These are phyloP conservation scores for Monoplex corrugatus DNA, from an alignment of 2,888 invertebrate genomes.

Conservation along the genomic window DNA sequence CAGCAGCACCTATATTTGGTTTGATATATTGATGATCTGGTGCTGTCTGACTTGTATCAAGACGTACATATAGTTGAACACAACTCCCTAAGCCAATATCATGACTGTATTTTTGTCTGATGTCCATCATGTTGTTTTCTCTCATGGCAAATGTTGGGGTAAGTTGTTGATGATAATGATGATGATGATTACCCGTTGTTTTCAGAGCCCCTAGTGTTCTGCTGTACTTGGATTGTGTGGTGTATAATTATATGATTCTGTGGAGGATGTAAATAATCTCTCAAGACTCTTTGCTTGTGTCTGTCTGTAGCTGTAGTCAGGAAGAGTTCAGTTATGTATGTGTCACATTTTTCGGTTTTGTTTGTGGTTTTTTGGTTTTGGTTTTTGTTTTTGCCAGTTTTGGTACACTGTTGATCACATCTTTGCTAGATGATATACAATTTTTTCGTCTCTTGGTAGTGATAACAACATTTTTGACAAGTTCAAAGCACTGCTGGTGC, in stretches of 20 bases:
- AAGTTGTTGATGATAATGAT: not conserved
- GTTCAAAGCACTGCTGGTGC: conserved; percentile 33
- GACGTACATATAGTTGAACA: not conserved
- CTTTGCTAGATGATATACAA: not conserved
- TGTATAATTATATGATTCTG: not conserved
- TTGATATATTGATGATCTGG: not conserved
- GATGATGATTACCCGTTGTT: not conserved
- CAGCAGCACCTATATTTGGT: not conserved
- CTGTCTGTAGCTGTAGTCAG: too few relatives aligned
- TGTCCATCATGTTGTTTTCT: not conserved
- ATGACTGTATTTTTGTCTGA: too few relatives aligned
- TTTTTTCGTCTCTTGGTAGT: conserved; percentile 21
- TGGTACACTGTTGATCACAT: conserved; percentile 36
- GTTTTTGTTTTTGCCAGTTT: conserved; percentile 33
- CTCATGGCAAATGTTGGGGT: not conserved
- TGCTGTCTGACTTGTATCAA: not conserved
- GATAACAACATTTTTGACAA: conserved; percentile 35
- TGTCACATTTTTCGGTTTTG: not conserved
- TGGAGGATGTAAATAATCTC: conserved; percentile 14
- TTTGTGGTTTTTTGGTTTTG: not conserved
- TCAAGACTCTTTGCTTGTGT: not conserved
- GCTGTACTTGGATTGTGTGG: not conserved
- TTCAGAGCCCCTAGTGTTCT: not conserved
- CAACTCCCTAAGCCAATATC: too few relatives aligned
- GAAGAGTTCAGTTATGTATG: not conserved